phyloP scores from a whole-genome alignment of 2,888 invertebrate species.

The Tortrix viridana region DNA sequence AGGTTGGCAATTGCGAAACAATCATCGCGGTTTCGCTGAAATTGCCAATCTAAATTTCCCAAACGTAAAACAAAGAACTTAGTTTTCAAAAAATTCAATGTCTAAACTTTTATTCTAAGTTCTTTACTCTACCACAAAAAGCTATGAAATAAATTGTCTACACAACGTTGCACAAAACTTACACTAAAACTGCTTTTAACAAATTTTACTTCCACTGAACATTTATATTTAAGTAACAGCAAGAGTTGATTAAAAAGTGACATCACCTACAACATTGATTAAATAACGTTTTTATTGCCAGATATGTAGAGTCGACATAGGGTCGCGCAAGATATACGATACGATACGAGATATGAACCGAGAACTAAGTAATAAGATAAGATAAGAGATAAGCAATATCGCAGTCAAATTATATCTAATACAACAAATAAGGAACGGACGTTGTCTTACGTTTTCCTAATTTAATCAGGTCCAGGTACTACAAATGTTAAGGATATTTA shows the following conservation, averaged over 20 bases:
- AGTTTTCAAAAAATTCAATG: background rate
- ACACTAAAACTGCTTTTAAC: background rate
- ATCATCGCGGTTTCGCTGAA: too few species aligned
- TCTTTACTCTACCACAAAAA: background rate
- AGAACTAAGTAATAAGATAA: too few species aligned
- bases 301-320: too few species aligned
- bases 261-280: too few species aligned
- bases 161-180: background rate
- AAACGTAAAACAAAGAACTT: slow-evolving; percentile 4
- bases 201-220: background rate
- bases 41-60: background rate
- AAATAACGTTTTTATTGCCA: too few species aligned
- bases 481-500: background rate
- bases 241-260: too few species aligned
- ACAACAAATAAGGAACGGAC: background rate
- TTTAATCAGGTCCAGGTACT: background rate
- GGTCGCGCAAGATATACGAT: too few species aligned
- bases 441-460: background rate
- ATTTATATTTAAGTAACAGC: background rate
- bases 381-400: background rate
- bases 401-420: background rate
- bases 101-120: background rate
- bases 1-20: too few species aligned
- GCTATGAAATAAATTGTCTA: background rate
- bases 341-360: too few species aligned